Evolutionary conservation across 2,113 vertebrate genomes (phyloP), one percentile per base, ranked within the genome.

Genomic region (Enhydra lutris): DNA sequence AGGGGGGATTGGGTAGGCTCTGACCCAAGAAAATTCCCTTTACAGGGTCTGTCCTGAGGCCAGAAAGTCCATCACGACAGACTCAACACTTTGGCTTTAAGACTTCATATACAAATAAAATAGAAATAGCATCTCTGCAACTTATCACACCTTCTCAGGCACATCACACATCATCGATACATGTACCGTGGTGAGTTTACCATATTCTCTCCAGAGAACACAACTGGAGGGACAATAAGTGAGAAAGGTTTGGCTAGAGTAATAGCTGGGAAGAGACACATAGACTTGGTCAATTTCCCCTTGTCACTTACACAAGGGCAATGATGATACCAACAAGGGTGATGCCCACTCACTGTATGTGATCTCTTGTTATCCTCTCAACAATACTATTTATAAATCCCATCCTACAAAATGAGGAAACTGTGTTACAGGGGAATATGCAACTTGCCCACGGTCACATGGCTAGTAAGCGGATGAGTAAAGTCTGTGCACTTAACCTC

Each of bases 361-460:
- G 57, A 91, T 47, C 57, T 55, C 34, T 59, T 63, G 6, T 71
- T 65, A 95, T 45, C 34, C 39, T 95, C 90, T 67, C 50, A 87
- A 59, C 13, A 95, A 74, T 29, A 76, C 61, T 81, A 52, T 65
- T 88, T 63, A 97, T 92, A 82, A 88, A 83, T 17, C 7, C 42
- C 21, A 31, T 86, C 39, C 88, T 84, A 73, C 20, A 76, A 94
- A 93, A 79, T 81, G 76, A 93, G 81, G 85, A 95, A 96, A 79
- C 42, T n/a, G 47, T 97, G 73, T 55, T 86, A 45, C 42, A 63
- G 39, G 57, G 63, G 89, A 84, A 87, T 34, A 79, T 20, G 20
- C n/a, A 79, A 61, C 24, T 88, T 67, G 55, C 23, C 57, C 67
- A 87, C 91, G 63, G 15, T 92, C 74, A 73, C 42, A 36, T 0